Evolutionary conservation across 2,888 invertebrate species (phyloP).

Genomic region (Sinhomidia bicolor): DNA sequence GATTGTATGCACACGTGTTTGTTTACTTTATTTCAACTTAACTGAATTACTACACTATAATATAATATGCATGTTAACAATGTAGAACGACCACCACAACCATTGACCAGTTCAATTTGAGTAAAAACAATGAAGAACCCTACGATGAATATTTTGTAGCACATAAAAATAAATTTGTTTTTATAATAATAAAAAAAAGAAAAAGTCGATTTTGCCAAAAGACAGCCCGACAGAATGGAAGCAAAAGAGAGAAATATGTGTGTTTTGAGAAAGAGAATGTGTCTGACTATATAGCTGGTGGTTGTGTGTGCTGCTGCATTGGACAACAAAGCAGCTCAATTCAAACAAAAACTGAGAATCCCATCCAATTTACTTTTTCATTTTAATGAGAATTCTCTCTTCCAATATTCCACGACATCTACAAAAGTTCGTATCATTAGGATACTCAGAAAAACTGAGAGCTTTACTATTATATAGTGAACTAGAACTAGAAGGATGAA

Average conservation of each 20-base stretch:
- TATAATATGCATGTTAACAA: neutral
- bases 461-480: neutral
- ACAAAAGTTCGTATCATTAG: slow-evolving; percentile 1
- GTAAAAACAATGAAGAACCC: neutral
- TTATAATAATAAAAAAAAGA: neutral
- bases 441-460: neutral
- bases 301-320: slow-evolving; percentile 10
- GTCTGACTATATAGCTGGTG: too few relatives aligned
- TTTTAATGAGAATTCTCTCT: slow-evolving; percentile 64
- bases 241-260: neutral
- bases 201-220: slow-evolving; percentile 17
- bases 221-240: neutral
- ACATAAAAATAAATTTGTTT: neutral
- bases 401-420: slow-evolving; percentile 47
- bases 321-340: slow-evolving; percentile 51
- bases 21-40: too few relatives aligned
- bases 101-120: neutral
- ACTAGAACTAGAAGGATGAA: neutral
- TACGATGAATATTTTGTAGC: neutral
- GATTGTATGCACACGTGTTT: too few relatives aligned
- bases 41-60: too few relatives aligned
- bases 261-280: slow-evolving; percentile 8
- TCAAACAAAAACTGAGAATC: slow-evolving; percentile 60
- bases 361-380: slow-evolving; percentile 60
- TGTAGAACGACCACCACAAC: neutral